Conservation (phyloP, 2,113 vertebrate species). For the Felis chaus region DNA sequence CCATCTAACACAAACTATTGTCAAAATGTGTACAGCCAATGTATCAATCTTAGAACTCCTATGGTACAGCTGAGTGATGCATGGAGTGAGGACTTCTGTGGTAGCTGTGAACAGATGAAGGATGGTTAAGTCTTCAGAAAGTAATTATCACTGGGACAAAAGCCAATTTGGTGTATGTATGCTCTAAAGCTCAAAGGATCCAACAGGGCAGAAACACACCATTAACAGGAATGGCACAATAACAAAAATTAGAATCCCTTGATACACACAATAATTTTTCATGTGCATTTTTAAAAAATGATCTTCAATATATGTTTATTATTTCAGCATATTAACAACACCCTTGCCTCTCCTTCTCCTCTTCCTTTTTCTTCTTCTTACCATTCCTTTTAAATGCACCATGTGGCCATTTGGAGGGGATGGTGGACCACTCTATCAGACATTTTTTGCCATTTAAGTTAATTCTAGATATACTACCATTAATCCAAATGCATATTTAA, state of each 20-base stretch:
- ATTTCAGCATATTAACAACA: not conserved
- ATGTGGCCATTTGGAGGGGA: not conserved
- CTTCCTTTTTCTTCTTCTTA: not conserved
- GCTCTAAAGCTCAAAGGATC: not conserved
- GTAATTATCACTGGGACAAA: not conserved
- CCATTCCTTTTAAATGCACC: not conserved
- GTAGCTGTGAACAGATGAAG: not conserved
- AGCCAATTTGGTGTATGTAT: not conserved
- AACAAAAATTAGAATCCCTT: not conserved
- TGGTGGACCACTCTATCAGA: not conserved
- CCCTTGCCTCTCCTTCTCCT: not conserved
- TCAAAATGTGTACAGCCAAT: not conserved
- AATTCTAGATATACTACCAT: not conserved
- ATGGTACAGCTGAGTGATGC: fast-evolving
- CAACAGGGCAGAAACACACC: not conserved
- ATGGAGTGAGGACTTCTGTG: not conserved
- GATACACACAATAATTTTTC: not conserved
- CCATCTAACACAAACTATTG: not conserved
- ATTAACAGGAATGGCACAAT: not conserved
- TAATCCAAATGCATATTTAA: not conserved
- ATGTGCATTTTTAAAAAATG: not conserved
- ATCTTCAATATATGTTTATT: not conserved
- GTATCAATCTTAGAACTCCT: not conserved
- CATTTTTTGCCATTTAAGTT: not conserved
- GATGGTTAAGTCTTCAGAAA: not conserved